Base-by-base conservation (phyloP, 2,888 invertebrate species). In the Eulithis prunata region DNA sequence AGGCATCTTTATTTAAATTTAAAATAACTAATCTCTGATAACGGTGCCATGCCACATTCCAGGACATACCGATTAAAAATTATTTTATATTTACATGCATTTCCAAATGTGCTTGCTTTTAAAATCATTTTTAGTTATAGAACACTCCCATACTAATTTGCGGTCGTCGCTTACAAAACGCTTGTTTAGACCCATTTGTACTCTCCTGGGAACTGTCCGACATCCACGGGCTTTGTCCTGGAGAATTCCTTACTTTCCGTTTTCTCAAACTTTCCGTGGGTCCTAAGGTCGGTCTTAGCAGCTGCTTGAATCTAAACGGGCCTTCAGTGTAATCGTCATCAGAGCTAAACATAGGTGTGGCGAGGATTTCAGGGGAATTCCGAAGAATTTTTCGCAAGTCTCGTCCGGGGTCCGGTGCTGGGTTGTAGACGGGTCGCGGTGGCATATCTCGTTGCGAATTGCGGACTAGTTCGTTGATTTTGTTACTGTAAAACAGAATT, bases 211-310 rank as follows among this genome's bases (percentile, higher is more conserved):
- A 93, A 69, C 93, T 92, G 53, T 93, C 92, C 0, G 92, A 93
- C 85, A 91, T 84, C 93, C 93, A 93, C 0, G 93, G 90, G 71
- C 91, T 88, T 75, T 90, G 88, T 43, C 88, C 86, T 2, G 90
- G 83, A 0, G 90, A 86, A 60, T 88, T 91, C 3, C 89, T 86
- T 0, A 94, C 94, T 83, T 95, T 95, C 14, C 95, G 88, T 78
- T 95, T 95, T 28, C 95, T 90, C 58, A 96, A 86, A 53, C 96
- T 95, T 72, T 96, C 96, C 0, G 96, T 96, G 0, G 96, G 96
- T 2, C 95, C 94, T 64, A 95, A 88, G 0, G 95, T 95, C 0
- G 95, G 95, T 70, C 95, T 87, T 3, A 96, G 82, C 12, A 96
- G 81, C 74, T 95, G 95, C 56, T 95, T 93, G 78, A 96, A 96